Base-by-base conservation (phyloP, 2,797 vertebrate genomes). In the Martes flavigula region DNA sequence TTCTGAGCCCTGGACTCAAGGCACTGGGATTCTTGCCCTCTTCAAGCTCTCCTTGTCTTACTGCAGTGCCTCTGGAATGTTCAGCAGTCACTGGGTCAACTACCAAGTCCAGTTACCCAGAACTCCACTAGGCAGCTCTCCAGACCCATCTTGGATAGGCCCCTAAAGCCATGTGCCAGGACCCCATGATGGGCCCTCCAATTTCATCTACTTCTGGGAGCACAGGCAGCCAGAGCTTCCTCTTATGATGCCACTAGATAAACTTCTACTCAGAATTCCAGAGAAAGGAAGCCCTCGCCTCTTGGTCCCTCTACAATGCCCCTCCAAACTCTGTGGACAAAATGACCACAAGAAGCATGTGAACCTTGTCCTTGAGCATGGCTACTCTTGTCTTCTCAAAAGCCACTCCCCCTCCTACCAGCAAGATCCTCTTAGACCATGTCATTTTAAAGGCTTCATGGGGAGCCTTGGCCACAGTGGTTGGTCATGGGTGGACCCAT, bases 61-160 rank as follows among this genome's bases (percentile, higher is more conserved):
- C 88, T 62, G 35, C 13, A 2, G 12, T 3, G 48, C 35, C 58
- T 91, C 83, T 38, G 12, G 78, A 92, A 91, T 35, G 20, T n/a
- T 56, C 81, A 13, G n/a, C 14, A 2, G 20, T 70, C 84, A 92
- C 48, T 77, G 46, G 72, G 11, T 88, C 85, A 85, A 27, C 40
- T 1, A 12, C 35, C 81, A n/a, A 2, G n/a, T 54, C 91, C 93
- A 84, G 86, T 87, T 91, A 83, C 95, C 85, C 2, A 2, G 62
- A 87, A 43, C 82, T 66, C 85, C 32, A 62, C 32, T 0, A 7
- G 48, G 88, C 35, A 79, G 64, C 90, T 83, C 82, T 92, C 82
- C 88, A 92, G 75, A 32, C 54, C 82, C 48, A 23, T 54, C 84
- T 32, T n/a, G 64, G 91, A 62, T 54, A 3, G 3, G 48, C 10